Base-by-base conservation (phyloP, 2,888 invertebrate species). In the Chorisops tibialis region DNA sequence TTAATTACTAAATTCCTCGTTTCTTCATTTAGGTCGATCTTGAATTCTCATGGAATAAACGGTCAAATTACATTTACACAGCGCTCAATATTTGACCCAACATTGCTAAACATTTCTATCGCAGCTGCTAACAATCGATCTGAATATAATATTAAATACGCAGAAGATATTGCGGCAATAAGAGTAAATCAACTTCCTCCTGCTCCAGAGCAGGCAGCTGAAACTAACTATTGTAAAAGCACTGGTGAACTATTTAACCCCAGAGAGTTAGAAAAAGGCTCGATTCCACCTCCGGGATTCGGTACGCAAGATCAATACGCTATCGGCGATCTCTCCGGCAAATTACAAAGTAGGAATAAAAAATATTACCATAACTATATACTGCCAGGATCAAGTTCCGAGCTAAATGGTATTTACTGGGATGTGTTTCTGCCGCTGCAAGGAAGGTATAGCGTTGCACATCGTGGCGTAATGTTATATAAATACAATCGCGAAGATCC, bases 271-370 rank as follows among this genome's bases (percentile, higher is more conserved):
- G 81, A 86, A 65, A 67, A 82, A n/a, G 79, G 80, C 9, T 74
- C 72, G 4, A 72, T 81, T 38, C 89, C 89, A 7, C 89, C 89
- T 1, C 80, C 88, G 66, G 89, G 89, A 81, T 82, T 85, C 69
- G 92, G 90, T 37, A 91, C 92, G 0, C 92, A 92, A 74, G 94
- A 96, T 75, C 90, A 91, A 75, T 96, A 95, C 72, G 87, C 93
- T 1, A 80, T 94, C 3, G 96, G 96, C 0, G 95, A 96, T 73
- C 78, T 96, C 11, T 88, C 91, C 59, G 94, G 94, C 18, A 96
- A 96, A 77, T 84, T 88, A 66, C 86, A 89, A 68, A 85, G 83
- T 12, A 82, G 88, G 61, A 89, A 89, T 38, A 85, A 86, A 70
- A 83, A 85, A 67, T 80, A 85, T 48, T 85, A 85, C 73, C 87